A percentile compares a stretch with the other conserved stretches of the same genome.
phyloP scores from a whole-genome alignment of 2,113 vertebrate genomes.

The Buteo buteo region DNA sequence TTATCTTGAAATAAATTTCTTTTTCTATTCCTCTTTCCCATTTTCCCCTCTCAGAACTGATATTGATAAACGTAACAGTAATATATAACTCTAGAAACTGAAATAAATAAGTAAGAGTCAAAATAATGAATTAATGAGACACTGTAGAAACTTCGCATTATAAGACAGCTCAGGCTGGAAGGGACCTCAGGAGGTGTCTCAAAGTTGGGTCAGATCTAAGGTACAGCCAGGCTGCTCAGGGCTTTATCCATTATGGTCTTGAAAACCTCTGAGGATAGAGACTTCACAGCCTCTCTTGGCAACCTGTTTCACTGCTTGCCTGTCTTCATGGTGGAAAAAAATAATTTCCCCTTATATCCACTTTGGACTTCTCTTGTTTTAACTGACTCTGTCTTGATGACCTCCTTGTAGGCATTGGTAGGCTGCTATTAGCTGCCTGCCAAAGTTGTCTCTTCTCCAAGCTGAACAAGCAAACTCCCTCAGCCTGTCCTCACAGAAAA shows the following conservation, averaged over 20 bases:
- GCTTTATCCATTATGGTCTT: not conserved
- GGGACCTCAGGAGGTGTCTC: not conserved
- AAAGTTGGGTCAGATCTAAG: not conserved
- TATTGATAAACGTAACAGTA: not conserved
- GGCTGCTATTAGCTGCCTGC: not conserved
- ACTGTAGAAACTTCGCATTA: not conserved
- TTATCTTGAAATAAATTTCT: not conserved
- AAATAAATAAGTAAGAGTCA: not conserved
- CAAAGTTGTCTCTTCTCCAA: not conserved
- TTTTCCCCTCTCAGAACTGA: not conserved
- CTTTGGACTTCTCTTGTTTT: not conserved
- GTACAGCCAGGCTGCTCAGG: not conserved
- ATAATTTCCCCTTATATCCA: not conserved
- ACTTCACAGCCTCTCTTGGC: not conserved
- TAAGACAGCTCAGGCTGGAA: not conserved
- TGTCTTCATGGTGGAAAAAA: not conserved
- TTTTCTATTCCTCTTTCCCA: not conserved
- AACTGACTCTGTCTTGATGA: not conserved
- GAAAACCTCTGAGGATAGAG: not conserved
- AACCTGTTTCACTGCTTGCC: not conserved
- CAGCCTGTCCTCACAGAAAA: not conserved
- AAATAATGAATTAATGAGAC: not conserved
- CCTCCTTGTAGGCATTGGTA: not conserved
- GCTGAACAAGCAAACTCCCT: not conserved
- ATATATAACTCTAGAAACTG: not conserved